Evolutionary conservation across 2,797 vertebrate genomes (phyloP).

Genomic region (Smutsia gigantea): DNA sequence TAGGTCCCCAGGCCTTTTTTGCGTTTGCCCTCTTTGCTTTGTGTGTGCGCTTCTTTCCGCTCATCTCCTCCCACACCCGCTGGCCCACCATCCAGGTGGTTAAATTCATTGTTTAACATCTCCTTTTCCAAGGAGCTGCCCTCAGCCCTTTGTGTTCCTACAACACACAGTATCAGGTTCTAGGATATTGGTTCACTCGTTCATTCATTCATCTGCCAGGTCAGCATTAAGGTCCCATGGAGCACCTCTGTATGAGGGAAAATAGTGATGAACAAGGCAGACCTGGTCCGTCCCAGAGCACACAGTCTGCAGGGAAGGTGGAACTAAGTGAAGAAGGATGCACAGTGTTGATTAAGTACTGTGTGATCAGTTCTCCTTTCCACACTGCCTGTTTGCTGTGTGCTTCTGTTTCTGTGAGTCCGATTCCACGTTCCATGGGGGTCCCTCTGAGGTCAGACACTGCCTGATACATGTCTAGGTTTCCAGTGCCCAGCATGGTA

Average conservation of each 20-base stretch:
- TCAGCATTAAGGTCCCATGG: neutral
- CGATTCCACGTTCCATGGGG: neutral
- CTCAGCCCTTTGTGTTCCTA: fast-evolving
- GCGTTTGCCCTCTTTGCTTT: neutral
- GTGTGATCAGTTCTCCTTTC: neutral
- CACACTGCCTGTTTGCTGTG: fast-evolving
- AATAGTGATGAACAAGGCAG: fast-evolving
- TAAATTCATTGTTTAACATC: no score
- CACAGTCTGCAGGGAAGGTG: fast-evolving
- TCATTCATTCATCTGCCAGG: neutral
- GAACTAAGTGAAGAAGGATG: fast-evolving
- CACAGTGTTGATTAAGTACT: fast-evolving
- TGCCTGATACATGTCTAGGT: neutral
- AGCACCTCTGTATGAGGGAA: neutral
- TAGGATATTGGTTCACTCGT: neutral
- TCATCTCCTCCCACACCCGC: fast-evolving
- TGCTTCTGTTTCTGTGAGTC: neutral
- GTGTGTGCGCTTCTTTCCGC: neutral
- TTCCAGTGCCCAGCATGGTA: fast-evolving
- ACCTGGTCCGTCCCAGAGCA: fast-evolving
- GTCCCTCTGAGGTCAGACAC: neutral
- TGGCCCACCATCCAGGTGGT: neutral
- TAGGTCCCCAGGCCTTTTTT: neutral
- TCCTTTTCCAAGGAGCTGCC: neutral
- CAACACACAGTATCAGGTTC: neutral